These are phyloP conservation scores for Hyles euphorbiae DNA, from an alignment of 1,140 invertebrate genomes.

Conservation along the genomic window DNA sequence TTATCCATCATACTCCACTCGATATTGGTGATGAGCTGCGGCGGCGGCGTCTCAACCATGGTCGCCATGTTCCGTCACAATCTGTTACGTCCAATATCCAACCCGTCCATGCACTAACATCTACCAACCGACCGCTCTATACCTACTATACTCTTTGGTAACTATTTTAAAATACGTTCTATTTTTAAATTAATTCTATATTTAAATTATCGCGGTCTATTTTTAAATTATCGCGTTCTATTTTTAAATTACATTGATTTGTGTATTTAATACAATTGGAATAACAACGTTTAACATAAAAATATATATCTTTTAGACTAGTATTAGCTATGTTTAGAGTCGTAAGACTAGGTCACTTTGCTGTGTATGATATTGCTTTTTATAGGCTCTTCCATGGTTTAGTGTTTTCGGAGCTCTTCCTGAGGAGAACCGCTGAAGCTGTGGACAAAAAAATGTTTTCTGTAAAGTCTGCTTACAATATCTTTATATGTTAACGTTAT, in stretches of 20 bases:
- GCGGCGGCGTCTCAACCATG: slow-evolving; percentile 76
- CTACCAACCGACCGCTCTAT: slow-evolving; percentile 23
- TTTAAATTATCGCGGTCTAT: slow-evolving; percentile 14
- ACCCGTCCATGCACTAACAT: slow-evolving; percentile 47
- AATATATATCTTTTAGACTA: slow-evolving; percentile 14
- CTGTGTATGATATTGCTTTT: slow-evolving; percentile 3
- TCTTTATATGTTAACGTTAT: not conserved
- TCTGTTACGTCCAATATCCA: slow-evolving; percentile 8
- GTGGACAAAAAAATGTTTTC: slow-evolving; percentile 8
- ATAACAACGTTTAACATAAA: slow-evolving; percentile 5
- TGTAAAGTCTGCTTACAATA: not conserved
- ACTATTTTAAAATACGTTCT: slow-evolving; percentile 13
- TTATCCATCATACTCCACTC: slow-evolving; percentile 99
- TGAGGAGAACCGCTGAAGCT: slow-evolving; percentile 1
- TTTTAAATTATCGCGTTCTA: slow-evolving; percentile 16
- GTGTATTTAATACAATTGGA: slow-evolving; percentile 14
- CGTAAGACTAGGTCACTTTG: slow-evolving; percentile 26
- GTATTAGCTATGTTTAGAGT: slow-evolving; percentile 14
- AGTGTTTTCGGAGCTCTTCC: not conserved
- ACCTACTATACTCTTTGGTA: slow-evolving; percentile 37
- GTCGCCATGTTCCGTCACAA: slow-evolving; percentile 47
- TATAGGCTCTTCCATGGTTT: slow-evolving; percentile 28
- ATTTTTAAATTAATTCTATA: slow-evolving; percentile 2
- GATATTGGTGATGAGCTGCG: slow-evolving; percentile 88
- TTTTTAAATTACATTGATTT: slow-evolving; percentile 22